Percentiles rank a stretch among this genome's conserved stretches.
These are phyloP conservation scores for Xylota segnis DNA, from an alignment of 2,888 invertebrate species.

Conservation along the genomic window DNA sequence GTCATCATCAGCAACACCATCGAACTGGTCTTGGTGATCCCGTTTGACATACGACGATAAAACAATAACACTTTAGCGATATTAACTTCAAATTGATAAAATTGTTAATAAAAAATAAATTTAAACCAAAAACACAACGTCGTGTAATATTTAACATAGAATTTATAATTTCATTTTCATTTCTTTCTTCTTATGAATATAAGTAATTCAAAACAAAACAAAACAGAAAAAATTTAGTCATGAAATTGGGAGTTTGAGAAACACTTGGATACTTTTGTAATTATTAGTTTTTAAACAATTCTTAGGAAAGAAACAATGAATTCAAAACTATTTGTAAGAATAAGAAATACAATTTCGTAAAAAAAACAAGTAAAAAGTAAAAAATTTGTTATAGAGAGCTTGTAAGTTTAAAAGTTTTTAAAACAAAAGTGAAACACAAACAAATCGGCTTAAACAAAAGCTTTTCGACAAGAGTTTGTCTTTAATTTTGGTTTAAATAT, in stretches of 20 bases:
- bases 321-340: constrained; percentile 57
- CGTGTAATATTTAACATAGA: constrained; percentile 50
- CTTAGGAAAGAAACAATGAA: constrained; percentile 46
- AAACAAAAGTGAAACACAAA: constrained; percentile 14
- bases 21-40: constrained; percentile 77
- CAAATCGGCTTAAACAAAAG: constrained; percentile 38
- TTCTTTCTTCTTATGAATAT: constrained; percentile 33
- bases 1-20: constrained; percentile 56
- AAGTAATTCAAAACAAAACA: constrained; percentile 18
- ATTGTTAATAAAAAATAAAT: constrained; percentile 45
- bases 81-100: constrained; percentile 65
- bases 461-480: constrained; percentile 35
- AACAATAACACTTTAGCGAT: constrained; percentile 78
- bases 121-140: constrained; percentile 39
- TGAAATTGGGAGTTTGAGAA: constrained; percentile 56
- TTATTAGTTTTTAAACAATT: constrained; percentile 59
- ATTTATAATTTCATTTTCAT: constrained; percentile 43
- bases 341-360: constrained; percentile 47
- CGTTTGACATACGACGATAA: constrained; percentile 79
- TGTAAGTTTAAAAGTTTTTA: constrained; percentile 29
- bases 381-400: constrained; percentile 42
- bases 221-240: constrained; percentile 27
- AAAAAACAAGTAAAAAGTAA: constrained; percentile 17
- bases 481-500: neutral
- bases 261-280: constrained; percentile 70